Conservation (phyloP, 2,113 vertebrate genomes). For the Oncorhynchus gorbuscha region DNA sequence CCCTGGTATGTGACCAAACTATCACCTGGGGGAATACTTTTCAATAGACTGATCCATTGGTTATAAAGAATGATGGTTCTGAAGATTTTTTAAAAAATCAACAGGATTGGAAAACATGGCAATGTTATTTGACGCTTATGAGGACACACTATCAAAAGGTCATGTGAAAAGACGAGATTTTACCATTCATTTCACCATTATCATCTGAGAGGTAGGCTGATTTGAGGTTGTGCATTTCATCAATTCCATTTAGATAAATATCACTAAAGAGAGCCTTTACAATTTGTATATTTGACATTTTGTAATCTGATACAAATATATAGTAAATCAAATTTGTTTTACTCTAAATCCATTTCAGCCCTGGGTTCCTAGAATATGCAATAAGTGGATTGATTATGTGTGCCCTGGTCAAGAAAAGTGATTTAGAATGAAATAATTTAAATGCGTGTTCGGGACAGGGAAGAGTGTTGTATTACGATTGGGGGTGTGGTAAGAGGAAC, state of each 20-base stretch:
- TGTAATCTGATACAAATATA: slow-evolving; percentile 40
- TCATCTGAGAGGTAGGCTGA: too few species aligned
- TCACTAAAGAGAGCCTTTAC: neutral
- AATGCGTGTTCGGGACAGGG: neutral
- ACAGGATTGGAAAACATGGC: too few species aligned
- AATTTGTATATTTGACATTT: neutral
- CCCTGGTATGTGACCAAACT: neutral
- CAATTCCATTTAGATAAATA: neutral
- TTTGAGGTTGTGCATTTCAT: neutral
- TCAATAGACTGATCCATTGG: neutral
- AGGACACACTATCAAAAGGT: too few species aligned
- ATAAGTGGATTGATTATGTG: slow-evolving; percentile 44
- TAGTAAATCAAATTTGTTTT: neutral
- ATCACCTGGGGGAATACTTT: neutral
- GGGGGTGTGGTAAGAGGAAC: slow-evolving; percentile 25
- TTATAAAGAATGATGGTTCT: neutral
- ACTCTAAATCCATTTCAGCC: slow-evolving; percentile 47
- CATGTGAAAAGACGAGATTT: too few species aligned
- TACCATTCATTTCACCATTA: too few species aligned
- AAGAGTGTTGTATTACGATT: slow-evolving; percentile 17
- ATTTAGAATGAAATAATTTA: slow-evolving; percentile 34
- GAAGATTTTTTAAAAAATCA: too few species aligned
- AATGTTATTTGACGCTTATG: too few species aligned
- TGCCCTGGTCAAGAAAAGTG: slow-evolving; percentile 42
- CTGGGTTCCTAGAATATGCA: slow-evolving; percentile 51